Conservation (phyloP, 2,888 invertebrate species). For the Lasioglossum figueresi region DNA sequence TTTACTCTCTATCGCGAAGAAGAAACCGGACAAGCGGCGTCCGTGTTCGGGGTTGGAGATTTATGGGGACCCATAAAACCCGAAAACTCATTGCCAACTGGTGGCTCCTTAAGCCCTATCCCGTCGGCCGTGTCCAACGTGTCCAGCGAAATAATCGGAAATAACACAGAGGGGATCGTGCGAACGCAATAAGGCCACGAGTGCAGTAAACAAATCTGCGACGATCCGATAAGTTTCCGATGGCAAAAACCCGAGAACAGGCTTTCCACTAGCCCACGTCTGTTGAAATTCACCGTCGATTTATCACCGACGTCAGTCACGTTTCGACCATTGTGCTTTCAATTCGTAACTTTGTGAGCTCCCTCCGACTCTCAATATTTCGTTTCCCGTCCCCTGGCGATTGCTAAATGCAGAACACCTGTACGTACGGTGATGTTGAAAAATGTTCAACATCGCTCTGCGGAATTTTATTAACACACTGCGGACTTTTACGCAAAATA, state of each 20-base stretch:
- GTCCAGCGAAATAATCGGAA: background rate
- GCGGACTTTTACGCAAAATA: background rate
- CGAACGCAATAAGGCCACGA: background rate
- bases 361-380: conserved; percentile 9
- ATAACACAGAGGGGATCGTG: background rate
- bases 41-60: background rate
- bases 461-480: background rate
- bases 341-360: background rate
- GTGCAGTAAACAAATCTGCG: conserved; percentile 7
- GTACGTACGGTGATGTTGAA: background rate
- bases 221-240: conserved; percentile 19
- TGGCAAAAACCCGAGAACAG: background rate
- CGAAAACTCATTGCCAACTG: conserved; percentile 2
- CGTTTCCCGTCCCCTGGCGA: background rate
- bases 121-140: background rate
- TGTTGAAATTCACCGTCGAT: conserved; percentile 36
- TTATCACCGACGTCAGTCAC: conserved; percentile 31
- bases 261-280: background rate
- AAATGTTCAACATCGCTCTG: background rate
- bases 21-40: background rate
- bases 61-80: background rate
- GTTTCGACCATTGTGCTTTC: conserved; percentile 28
- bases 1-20: background rate
- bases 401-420: background rate
- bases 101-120: background rate